These are phyloP conservation scores for Drosophila paranaensis DNA, from an alignment of 2,888 invertebrate species.

Conservation along the genomic window DNA sequence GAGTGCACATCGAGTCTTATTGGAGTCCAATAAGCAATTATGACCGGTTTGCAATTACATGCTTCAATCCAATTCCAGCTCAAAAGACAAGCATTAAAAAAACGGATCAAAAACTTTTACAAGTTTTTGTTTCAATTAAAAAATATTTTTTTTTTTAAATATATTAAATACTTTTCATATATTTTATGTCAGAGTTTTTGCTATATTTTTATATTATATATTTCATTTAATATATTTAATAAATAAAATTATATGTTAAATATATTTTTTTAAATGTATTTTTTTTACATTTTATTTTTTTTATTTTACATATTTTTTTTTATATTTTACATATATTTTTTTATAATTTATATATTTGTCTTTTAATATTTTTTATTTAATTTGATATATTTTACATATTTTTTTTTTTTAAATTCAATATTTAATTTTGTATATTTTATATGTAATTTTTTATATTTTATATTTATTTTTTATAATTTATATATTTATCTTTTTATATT, in stretches of 20 bases:
- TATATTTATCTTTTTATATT: neutral
- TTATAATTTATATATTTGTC: neutral
- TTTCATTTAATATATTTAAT: too few species aligned
- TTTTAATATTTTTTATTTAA: too few species aligned
- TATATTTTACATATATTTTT: neutral
- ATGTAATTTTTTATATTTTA: neutral
- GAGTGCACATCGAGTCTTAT: conserved; percentile 51
- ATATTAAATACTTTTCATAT: too few species aligned
- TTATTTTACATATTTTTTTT: too few species aligned
- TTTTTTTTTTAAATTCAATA: neutral
- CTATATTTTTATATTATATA: too few species aligned
- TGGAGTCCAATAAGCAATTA: conserved; percentile 53
- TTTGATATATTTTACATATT: neutral
- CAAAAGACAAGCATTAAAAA: neutral
- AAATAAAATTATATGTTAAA: neutral
- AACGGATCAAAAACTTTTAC: neutral
- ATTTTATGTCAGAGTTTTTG: too few species aligned
- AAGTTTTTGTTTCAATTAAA: neutral
- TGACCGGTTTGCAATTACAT: conserved; percentile 62
- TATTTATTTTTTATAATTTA: neutral
- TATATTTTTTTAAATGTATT: too few species aligned
- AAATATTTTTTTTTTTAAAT: neutral
- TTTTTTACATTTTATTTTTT: neutral
- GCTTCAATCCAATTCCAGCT: conserved; percentile 1
- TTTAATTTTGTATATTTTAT: neutral